These are phyloP conservation scores for Conger conger DNA, from an alignment of 2,113 vertebrate species.

Conservation along the genomic window DNA sequence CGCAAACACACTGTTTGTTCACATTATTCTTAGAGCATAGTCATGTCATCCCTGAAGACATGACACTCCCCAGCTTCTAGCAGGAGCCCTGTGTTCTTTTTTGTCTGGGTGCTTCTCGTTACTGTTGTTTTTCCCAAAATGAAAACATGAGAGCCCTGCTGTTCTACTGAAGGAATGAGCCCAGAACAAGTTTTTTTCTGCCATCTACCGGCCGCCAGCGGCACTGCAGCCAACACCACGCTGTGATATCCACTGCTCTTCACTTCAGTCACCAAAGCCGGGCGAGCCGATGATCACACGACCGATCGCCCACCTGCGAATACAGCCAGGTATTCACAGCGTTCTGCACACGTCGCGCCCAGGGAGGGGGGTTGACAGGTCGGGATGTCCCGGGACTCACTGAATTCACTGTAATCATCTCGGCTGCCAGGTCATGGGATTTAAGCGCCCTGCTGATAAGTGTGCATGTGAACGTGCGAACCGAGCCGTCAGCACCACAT, in stretches of 20 bases:
- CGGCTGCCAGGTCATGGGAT: not conserved
- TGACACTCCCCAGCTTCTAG: no score
- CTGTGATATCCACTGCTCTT: not conserved
- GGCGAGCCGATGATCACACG: not conserved
- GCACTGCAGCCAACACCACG: not conserved
- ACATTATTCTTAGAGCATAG: not conserved
- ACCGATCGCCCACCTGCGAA: not conserved
- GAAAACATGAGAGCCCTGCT: not conserved
- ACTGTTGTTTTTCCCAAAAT: not conserved
- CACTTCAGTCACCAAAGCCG: not conserved
- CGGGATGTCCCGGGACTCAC: not conserved
- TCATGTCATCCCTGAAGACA: not conserved
- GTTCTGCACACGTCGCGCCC: not conserved
- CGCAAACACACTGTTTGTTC: not conserved
- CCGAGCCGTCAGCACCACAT: not conserved
- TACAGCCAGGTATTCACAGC: no score
- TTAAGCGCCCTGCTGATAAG: not conserved
- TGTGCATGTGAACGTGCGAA: not conserved
- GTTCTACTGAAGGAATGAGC: not conserved
- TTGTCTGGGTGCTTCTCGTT: not conserved
- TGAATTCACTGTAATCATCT: not conserved
- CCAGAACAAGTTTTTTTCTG: no score
- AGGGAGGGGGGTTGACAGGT: no score
- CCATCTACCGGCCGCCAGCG: slow-evolving; percentile 16
- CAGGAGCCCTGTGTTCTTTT: not conserved